These are phyloP conservation scores for Mastomys natalensis DNA, from an alignment of 2,113 vertebrate genomes.

Conservation along the genomic window DNA sequence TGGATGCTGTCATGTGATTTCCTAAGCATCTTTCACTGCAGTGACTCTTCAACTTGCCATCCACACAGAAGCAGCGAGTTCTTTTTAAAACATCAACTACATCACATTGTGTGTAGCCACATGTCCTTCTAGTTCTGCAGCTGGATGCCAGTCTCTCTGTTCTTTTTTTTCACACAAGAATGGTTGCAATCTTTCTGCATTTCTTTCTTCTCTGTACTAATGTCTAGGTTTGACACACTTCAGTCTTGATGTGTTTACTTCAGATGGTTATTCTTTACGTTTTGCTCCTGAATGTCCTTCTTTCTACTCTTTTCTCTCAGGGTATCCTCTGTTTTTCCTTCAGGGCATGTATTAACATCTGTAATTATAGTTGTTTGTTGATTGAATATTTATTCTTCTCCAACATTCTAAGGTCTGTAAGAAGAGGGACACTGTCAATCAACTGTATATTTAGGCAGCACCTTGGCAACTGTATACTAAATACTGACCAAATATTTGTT, in stretches of 20 bases:
- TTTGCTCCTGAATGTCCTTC: not conserved
- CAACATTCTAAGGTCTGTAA: not conserved
- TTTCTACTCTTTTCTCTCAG: not conserved
- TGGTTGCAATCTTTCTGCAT: not conserved
- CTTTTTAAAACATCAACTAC: not conserved
- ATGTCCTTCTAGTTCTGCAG: not conserved
- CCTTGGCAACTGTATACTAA: not conserved
- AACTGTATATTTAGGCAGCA: not conserved
- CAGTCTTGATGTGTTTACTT: not conserved
- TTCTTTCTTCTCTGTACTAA: not conserved
- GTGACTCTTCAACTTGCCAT: not conserved
- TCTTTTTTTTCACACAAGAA: no score
- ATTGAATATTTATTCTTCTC: not conserved
- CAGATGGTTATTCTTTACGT: not conserved
- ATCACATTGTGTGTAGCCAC: not conserved
- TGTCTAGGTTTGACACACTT: not conserved
- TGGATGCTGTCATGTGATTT: not conserved
- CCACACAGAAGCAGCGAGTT: not conserved
- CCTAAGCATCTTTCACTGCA: not conserved
- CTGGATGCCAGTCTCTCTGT: no score
- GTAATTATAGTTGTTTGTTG: not conserved
- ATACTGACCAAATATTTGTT: not conserved
- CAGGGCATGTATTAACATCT: not conserved
- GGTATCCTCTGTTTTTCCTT: not conserved
- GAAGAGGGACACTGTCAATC: not conserved